Conservation (phyloP, 2,888 invertebrate genomes). For the Limnephilus lunatus region DNA sequence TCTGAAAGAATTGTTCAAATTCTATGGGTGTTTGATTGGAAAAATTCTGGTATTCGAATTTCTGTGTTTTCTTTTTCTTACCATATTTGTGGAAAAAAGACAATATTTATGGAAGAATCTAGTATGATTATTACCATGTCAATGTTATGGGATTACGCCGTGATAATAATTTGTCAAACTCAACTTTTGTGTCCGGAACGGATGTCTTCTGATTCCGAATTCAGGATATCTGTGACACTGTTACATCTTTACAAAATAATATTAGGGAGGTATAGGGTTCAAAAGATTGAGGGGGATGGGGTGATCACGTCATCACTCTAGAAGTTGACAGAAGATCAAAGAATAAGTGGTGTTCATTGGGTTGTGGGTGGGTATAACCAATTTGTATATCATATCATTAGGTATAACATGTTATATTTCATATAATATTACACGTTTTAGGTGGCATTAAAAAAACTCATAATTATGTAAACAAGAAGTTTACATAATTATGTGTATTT, state of each 20-base stretch:
- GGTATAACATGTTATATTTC: not conserved
- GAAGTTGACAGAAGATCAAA: slow-evolving; percentile 8
- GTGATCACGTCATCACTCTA: not conserved
- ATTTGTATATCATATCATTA: not conserved
- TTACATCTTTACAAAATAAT: not conserved
- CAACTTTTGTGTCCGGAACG: not conserved
- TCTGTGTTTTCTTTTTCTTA: not conserved
- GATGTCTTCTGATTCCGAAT: not conserved
- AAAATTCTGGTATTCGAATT: not conserved
- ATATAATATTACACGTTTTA: not conserved
- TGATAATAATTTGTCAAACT: not conserved
- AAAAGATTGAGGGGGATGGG: not conserved
- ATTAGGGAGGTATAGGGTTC: not conserved
- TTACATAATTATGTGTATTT: too few species aligned
- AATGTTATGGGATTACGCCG: not conserved
- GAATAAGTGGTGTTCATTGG: not conserved
- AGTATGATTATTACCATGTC: not conserved
- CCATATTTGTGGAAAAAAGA: not conserved
- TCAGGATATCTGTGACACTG: not conserved
- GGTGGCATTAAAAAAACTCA: not conserved
- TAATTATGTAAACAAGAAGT: too few species aligned
- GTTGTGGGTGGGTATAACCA: not conserved
- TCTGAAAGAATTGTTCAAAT: not conserved
- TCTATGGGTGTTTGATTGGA: not conserved
- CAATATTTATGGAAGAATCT: not conserved